Evolutionary conservation across 2,113 vertebrate species (phyloP), one percentile per base, ranked within the genome.

Genomic region (Campylomormyrus tamandua): DNA sequence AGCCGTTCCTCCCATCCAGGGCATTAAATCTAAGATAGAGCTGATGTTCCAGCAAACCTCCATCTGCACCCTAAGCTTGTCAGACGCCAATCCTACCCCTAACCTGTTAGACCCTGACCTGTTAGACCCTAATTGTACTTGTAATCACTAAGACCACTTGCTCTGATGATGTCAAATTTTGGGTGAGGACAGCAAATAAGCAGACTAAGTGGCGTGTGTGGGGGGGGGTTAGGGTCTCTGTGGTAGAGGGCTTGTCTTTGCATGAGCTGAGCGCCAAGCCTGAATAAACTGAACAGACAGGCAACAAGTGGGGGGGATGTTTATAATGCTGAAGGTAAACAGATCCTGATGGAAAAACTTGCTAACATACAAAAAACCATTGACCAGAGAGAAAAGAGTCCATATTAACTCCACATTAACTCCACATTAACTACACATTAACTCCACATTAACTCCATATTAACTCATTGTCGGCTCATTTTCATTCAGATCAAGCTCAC

Each of bases 1-100:
- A 46, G 39, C 56, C n/a, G 31, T 39, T 49, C 86, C 84, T 89
- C 90, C 53, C 58, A 3, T 88, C 87, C 85, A 53, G n/a, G 24
- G 31, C 49, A 87, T 52, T 53, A 17, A 53, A 52, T 35, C 8
- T 53, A 31, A 50, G 45, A 87, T 46, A 39, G n/a, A 4, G 24
- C 87, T 50, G 83, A 52, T 46, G 83, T 56, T 87, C 50, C 53
- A 5, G 83, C 53, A 89, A 21, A 50, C 83, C 42, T 42, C 42
- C 46, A 19, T 48, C 39, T 70, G 45, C 21, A 9, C n/a, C 15
- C 80, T 31, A 21, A 31, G 3, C 80, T 56, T 39, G 27, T 31
- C 31, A 83, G 31, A 42, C 1, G 1, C 10, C 35, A 39, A 17
- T 53, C n/a, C 53, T 24, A 56, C 5, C 27, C 31, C 13, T 31